phyloP scores from a whole-genome alignment of 92 coral and sea anemone genomes.

The Scolanthus callimorphus region DNA sequence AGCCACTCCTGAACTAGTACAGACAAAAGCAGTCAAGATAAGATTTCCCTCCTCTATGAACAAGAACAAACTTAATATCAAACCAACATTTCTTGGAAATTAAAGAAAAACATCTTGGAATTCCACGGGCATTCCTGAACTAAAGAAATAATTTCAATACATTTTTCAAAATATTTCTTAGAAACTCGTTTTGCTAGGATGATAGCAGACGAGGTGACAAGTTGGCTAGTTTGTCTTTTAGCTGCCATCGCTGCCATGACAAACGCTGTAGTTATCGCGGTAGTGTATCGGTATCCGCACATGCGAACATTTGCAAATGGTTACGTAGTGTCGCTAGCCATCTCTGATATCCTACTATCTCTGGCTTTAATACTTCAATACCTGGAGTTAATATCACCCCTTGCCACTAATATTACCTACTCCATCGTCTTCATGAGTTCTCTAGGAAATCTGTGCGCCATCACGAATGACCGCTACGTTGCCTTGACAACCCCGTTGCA shows the following conservation, averaged over 20 bases:
- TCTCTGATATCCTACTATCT: constrained; percentile 29
- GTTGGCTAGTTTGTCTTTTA: background rate
- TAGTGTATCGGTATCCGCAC: constrained; percentile 30
- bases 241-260: constrained; percentile 27
- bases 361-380: constrained; percentile 22
- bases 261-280: constrained; percentile 24
- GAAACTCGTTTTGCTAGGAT: no score
- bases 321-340: constrained; percentile 35
- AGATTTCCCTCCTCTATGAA: no score
- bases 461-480: constrained; percentile 43
- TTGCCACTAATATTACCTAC: background rate
- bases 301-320: constrained; percentile 40
- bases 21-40: no score
- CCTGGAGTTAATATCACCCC: background rate
- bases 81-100: no score
- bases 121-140: no score
- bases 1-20: no score
- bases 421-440: background rate
- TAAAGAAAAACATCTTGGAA: no score
- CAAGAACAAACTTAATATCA: no score
- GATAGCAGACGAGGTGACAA: no score
- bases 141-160: no score
- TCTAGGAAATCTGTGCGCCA: constrained; percentile 34
- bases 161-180: no score
- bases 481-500: constrained; percentile 35